phyloP scores from a whole-genome alignment of 2,888 invertebrate species.

The Criorhina ranunculi region DNA sequence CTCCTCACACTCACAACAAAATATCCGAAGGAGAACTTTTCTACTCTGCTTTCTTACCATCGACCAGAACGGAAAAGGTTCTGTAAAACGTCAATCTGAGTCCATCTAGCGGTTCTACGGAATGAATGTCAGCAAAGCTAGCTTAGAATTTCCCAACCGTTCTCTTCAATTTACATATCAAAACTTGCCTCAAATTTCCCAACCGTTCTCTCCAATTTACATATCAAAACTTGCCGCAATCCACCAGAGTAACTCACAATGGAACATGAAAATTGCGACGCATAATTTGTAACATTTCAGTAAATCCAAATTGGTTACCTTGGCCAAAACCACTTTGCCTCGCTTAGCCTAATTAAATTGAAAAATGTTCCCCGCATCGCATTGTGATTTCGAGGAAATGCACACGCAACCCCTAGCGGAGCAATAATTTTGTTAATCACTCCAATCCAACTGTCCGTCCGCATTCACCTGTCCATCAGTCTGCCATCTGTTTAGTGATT shows the following conservation, averaged over 20 bases:
- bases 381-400: conserved; percentile 70
- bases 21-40: no score
- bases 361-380: conserved; percentile 63
- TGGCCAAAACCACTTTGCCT: conserved; percentile 50
- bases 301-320: conserved; percentile 58
- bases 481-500: conserved; percentile 69
- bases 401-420: conserved; percentile 74
- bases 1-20: no score
- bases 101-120: no score
- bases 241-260: neutral
- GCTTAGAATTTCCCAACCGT: no score
- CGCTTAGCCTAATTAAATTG: conserved; percentile 72
- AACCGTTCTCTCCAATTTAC: conserved; percentile 6
- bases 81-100: no score
- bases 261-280: conserved; percentile 19
- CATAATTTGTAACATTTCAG: conserved; percentile 58
- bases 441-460: conserved; percentile 72
- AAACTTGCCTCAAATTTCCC: no score
- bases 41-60: no score
- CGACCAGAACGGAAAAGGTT: no score
- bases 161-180: no score
- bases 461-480: conserved; percentile 75
- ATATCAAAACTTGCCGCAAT: conserved; percentile 15
- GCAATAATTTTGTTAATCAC: conserved; percentile 76
- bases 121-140: no score